phyloP scores from a whole-genome alignment of 2,113 vertebrate genomes.

The Jacana jacana region DNA sequence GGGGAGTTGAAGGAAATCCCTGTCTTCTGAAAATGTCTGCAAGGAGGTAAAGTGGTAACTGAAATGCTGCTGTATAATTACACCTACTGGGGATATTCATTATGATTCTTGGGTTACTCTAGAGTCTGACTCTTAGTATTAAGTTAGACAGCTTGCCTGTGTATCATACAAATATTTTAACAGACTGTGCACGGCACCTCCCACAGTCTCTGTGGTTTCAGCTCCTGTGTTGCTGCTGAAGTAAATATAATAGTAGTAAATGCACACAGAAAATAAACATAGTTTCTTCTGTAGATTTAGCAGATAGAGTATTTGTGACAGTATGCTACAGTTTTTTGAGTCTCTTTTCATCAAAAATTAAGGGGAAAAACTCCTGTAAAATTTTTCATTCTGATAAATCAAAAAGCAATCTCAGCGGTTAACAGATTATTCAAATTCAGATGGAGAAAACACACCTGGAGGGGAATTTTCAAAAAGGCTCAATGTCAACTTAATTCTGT shows the following conservation, averaged over 20 bases:
- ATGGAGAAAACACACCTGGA: constrained; percentile 49
- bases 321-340: neutral
- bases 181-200: neutral
- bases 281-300: neutral
- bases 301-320: neutral
- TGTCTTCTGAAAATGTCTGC: constrained; percentile 27
- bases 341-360: constrained; percentile 10
- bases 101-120: constrained; percentile 53
- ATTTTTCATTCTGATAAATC: constrained; percentile 16
- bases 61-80: constrained; percentile 55
- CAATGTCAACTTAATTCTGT: constrained; percentile 60
- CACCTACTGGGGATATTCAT: constrained; percentile 60
- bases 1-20: constrained; percentile 53
- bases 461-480: constrained; percentile 55
- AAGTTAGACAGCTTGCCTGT: constrained; percentile 8
- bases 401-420: constrained; percentile 53
- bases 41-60: constrained; percentile 32
- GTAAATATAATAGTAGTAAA: neutral
- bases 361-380: neutral
- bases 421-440: constrained; percentile 62
- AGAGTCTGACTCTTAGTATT: constrained; percentile 46
- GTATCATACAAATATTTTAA: neutral
- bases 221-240: neutral
- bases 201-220: neutral
- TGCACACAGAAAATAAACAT: neutral